Conservation (phyloP, 2,888 invertebrate genomes). For the Acleris holmiana region DNA sequence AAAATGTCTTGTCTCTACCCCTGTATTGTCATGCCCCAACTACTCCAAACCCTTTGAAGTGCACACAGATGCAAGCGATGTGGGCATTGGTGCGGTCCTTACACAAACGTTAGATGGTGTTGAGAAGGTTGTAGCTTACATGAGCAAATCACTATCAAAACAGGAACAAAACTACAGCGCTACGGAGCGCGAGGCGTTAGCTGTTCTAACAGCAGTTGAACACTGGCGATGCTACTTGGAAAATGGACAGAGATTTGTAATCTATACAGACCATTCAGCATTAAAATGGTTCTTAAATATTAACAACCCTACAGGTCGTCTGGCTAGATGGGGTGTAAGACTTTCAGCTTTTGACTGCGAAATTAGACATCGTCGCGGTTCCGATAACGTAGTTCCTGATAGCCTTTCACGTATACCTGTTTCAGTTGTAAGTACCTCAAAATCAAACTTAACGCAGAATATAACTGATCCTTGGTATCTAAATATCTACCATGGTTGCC, state of each 20-base stretch:
- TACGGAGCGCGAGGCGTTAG: no score
- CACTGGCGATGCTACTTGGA: no score
- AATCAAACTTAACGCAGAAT: not conserved
- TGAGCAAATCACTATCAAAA: not conserved
- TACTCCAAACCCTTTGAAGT: conserved; percentile 16
- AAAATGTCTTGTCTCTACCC: conserved; percentile 12
- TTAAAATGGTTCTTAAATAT: no score
- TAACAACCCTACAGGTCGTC: no score
- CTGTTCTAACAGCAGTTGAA: no score
- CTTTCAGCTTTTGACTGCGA: no score
- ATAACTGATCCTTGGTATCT: conserved; percentile 26
- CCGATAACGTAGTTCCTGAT: no score
- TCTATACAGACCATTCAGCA: no score
- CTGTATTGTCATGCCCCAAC: conserved; percentile 27
- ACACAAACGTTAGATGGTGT: conserved; percentile 1
- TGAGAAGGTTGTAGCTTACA: not conserved
- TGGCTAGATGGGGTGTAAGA: no score
- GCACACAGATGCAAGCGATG: conserved; percentile 18
- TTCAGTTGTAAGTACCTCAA: not conserved
- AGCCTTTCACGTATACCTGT: not conserved
- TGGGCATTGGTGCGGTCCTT: conserved; percentile 1
- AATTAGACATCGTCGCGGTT: no score
- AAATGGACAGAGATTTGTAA: no score
- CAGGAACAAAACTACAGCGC: no score
- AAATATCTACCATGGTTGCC: conserved; percentile 20